These are phyloP conservation scores for Heteropelma amictum DNA, from an alignment of 2,888 invertebrate species.

Conservation along the genomic window DNA sequence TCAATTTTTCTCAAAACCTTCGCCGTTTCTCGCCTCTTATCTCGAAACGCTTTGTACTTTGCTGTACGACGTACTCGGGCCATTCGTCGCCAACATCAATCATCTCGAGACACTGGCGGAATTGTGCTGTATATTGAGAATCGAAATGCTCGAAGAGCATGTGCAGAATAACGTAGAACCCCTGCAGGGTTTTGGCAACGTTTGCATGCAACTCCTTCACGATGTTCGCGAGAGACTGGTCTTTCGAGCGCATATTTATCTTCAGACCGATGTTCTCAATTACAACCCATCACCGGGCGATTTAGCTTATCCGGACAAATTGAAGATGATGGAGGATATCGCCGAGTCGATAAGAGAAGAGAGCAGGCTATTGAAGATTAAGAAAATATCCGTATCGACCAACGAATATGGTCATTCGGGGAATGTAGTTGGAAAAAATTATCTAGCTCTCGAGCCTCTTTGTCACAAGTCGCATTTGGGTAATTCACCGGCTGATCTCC, in stretches of 20 bases:
- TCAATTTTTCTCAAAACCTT: constrained; percentile 90
- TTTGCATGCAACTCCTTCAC: constrained; percentile 90
- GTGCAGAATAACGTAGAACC: constrained; percentile 88
- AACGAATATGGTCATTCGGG: constrained; percentile 61
- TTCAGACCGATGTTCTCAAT: constrained; percentile 92
- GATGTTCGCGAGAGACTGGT: constrained; percentile 98
- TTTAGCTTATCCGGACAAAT: constrained; percentile 97
- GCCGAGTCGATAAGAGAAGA: constrained; percentile 75
- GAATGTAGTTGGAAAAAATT: constrained; percentile 23
- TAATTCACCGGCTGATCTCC: constrained; percentile 95
- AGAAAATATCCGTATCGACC: constrained; percentile 72
- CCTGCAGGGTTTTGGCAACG: constrained; percentile 86
- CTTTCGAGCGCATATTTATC: constrained; percentile 95
- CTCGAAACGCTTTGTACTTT: constrained; percentile 91
- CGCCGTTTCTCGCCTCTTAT: constrained; percentile 85
- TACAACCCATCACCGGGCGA: constrained; percentile 96
- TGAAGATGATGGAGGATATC: constrained; percentile 96
- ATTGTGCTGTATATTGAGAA: constrained; percentile 94
- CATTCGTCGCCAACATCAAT: constrained; percentile 96
- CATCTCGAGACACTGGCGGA: constrained; percentile 98
- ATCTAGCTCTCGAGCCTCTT: constrained; percentile 68
- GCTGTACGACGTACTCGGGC: constrained; percentile 94
- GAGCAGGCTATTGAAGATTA: constrained; percentile 69
- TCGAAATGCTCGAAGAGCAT: constrained; percentile 95
- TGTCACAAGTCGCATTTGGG: constrained; percentile 72